Percentiles rank a stretch among this genome's conserved stretches.
Conservation (phyloP, 1,140 invertebrate genomes). For the Caenorhabditis tropicalis region DNA sequence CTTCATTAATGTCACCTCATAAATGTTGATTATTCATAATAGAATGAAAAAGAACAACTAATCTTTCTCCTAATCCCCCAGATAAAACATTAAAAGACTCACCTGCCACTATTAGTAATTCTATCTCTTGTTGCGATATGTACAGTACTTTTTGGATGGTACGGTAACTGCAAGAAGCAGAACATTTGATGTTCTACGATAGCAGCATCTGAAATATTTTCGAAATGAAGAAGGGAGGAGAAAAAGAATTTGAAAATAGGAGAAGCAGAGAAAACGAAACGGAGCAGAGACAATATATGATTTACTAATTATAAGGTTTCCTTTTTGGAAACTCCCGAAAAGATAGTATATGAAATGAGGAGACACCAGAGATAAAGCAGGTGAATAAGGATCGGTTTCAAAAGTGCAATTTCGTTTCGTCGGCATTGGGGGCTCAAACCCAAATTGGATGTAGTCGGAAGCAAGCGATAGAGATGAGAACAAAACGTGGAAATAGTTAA, state of each 20-base stretch:
- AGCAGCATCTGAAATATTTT: not conserved
- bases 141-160: slow-evolving; percentile 22
- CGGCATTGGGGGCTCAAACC: not conserved
- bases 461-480: not conserved
- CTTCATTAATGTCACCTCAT: no score
- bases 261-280: no score
- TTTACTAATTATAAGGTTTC: slow-evolving; percentile 38
- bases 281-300: not conserved
- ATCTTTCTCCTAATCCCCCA: not conserved
- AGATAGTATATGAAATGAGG: not conserved
- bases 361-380: not conserved
- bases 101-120: slow-evolving; percentile 25
- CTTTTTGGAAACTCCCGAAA: not conserved
- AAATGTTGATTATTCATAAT: no score
- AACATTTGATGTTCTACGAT: slow-evolving; percentile 38
- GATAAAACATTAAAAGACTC: not conserved
- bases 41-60: not conserved
- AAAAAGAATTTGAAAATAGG: no score
- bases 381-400: slow-evolving; percentile 39
- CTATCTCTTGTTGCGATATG: slow-evolving; percentile 23
- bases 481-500: not conserved
- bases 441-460: slow-evolving; percentile 42
- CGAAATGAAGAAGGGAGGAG: not conserved
- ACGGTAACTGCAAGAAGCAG: slow-evolving; percentile 36
- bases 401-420: slow-evolving; percentile 27